phyloP scores from a whole-genome alignment of 1,140 invertebrate species.

The Drosophila arawakana region DNA sequence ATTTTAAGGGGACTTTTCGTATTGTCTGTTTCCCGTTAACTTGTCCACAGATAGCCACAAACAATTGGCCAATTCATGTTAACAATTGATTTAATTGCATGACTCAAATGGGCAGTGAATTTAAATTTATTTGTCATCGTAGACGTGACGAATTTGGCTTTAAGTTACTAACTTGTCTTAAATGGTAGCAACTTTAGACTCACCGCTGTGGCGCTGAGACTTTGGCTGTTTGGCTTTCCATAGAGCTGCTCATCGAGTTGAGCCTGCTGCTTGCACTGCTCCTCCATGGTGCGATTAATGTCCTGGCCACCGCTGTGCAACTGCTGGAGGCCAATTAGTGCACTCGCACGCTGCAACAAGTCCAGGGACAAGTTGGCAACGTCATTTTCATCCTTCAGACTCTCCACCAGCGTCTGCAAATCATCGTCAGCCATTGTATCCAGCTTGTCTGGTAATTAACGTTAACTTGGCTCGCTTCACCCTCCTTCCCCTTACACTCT shows the following conservation, averaged over 20 bases:
- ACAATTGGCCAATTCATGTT: constrained; percentile 33
- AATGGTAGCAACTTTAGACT: constrained; percentile 2
- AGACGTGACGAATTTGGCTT: neutral
- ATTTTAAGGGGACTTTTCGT: constrained; percentile 16
- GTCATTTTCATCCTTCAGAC: constrained; percentile 59
- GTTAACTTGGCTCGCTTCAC: neutral
- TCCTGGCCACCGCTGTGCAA: constrained; percentile 41
- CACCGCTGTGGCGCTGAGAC: constrained; percentile 27
- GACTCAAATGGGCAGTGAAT: neutral
- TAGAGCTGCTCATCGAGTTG: constrained; percentile 17
- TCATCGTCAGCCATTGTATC: constrained; percentile 67
- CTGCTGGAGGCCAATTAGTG: constrained; percentile 69
- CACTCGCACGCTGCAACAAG: constrained; percentile 69
- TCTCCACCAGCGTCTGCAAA: constrained; percentile 66
- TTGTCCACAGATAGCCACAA: constrained; percentile 52
- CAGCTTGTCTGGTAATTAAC: constrained; percentile 15
- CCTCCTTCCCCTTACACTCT: too few species aligned
- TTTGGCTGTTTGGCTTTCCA: neutral
- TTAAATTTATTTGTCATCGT: too few species aligned
- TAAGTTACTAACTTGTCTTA: neutral
- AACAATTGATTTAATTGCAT: constrained; percentile 22
- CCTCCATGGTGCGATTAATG: constrained; percentile 53
- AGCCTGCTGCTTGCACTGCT: constrained; percentile 48
- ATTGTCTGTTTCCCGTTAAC: constrained; percentile 12
- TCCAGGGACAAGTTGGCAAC: constrained; percentile 77